A percentile compares a stretch with the other conserved stretches of the same genome.
Conservation (phyloP, 2,797 vertebrate species). For the Gouania willdenowi region DNA sequence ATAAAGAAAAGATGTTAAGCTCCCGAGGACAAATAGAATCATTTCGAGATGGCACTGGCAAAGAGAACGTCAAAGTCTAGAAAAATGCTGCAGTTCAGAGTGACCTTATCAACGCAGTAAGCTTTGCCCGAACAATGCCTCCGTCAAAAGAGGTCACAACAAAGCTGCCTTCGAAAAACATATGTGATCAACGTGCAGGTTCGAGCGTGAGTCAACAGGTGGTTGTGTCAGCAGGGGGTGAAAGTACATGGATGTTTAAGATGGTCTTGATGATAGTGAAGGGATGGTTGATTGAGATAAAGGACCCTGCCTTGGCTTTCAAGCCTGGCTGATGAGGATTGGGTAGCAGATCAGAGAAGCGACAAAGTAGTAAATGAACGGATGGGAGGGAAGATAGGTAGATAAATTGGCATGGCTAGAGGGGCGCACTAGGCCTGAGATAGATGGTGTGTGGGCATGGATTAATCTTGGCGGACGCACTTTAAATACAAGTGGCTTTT, state of each 20-base stretch:
- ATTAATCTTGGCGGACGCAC: conserved; percentile 11
- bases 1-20: too few relatives aligned
- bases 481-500: conserved; percentile 45
- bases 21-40: too few relatives aligned
- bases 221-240: background rate
- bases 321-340: conserved; percentile 38
- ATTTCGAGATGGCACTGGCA: too few relatives aligned
- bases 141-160: too few relatives aligned
- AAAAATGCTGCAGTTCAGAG: too few relatives aligned
- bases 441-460: conserved; percentile 27
- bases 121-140: too few relatives aligned
- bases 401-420: conserved; percentile 21
- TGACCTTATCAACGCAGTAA: too few relatives aligned
- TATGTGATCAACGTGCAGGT: background rate
- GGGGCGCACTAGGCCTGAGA: conserved; percentile 17
- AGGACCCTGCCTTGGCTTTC: conserved; percentile 37
- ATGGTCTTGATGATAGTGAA: conserved; percentile 21
- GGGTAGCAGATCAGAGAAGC: conserved; percentile 40
- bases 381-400: conserved; percentile 32
- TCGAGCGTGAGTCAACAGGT: background rate
- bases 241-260: conserved; percentile 13
- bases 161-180: conserved; percentile 19
- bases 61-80: too few relatives aligned
- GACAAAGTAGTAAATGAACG: conserved; percentile 12
- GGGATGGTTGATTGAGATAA: conserved; percentile 53